Conservation (phyloP, 1,140 invertebrate genomes). For the Sipha flava region DNA sequence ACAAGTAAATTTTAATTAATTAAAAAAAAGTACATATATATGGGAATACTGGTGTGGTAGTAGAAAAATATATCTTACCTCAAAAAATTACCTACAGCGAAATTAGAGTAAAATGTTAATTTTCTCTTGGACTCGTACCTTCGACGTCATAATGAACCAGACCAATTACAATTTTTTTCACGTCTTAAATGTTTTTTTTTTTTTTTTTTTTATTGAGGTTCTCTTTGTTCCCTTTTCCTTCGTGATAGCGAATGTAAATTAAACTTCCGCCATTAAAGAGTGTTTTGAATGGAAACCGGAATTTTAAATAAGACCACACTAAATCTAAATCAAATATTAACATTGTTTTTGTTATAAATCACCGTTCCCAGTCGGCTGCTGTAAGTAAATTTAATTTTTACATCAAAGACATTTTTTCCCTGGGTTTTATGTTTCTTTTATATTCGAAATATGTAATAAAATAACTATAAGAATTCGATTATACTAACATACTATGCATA, state of each 20-base stretch:
- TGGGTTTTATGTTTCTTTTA: too few species aligned
- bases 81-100: background rate
- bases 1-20: too few species aligned
- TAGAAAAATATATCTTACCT: background rate
- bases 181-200: background rate
- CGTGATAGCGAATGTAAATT: background rate
- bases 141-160: background rate
- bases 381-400: too few species aligned
- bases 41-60: background rate
- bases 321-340: background rate
- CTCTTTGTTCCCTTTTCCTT: background rate
- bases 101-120: background rate
- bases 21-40: too few species aligned
- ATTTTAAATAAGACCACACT: background rate
- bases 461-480: too few species aligned
- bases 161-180: background rate
- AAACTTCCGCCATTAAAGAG: background rate
- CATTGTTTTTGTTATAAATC: background rate
- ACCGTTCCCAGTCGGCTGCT: too few species aligned
- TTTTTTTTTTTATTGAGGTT: background rate
- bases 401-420: too few species aligned
- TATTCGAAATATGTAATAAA: too few species aligned
- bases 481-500: too few species aligned
- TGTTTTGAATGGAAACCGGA: background rate
- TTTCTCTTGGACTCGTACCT: background rate